Evolutionary conservation across 92 coral and sea anemone genomes (phyloP).

Genomic region (Epizoanthus rinbou): DNA sequence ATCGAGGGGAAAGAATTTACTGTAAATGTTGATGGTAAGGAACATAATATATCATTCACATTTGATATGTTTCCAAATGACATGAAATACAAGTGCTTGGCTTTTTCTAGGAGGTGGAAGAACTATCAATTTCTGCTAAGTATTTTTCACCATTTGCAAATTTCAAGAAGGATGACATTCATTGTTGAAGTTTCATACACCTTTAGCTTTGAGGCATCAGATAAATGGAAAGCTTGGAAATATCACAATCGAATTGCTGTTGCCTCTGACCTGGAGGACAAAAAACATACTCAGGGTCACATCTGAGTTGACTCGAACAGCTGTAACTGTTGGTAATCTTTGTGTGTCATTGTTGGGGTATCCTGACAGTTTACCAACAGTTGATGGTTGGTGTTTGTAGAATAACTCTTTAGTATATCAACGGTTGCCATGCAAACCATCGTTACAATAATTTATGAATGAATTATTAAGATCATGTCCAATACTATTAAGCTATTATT

Average conservation of each 20-base stretch:
- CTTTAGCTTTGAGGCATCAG: conserved; percentile 38
- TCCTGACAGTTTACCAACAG: too few species aligned
- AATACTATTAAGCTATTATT: too few species aligned
- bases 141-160: conserved; percentile 82
- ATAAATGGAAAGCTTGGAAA: conserved; percentile 55
- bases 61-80: conserved; percentile 69
- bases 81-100: conserved; percentile 65
- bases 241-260: conserved; percentile 54
- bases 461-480: too few species aligned
- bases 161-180: conserved; percentile 42
- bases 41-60: conserved; percentile 42
- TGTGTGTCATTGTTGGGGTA: too few species aligned
- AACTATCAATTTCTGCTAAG: conserved; percentile 63
- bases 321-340: too few species aligned
- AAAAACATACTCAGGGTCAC: too few species aligned
- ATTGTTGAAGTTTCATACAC: conserved; percentile 25
- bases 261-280: conserved; percentile 35
- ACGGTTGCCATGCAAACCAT: too few species aligned
- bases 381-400: too few species aligned
- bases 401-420: too few species aligned
- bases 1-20: conserved; percentile 48
- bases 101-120: conserved; percentile 69
- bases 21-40: conserved; percentile 51
- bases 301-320: too few species aligned
- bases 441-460: too few species aligned